Percentiles rank a stretch among this genome's conserved stretches.
These are phyloP conservation scores for Pungitius pungitius DNA, from an alignment of 2,113 vertebrate species.

Conservation along the genomic window DNA sequence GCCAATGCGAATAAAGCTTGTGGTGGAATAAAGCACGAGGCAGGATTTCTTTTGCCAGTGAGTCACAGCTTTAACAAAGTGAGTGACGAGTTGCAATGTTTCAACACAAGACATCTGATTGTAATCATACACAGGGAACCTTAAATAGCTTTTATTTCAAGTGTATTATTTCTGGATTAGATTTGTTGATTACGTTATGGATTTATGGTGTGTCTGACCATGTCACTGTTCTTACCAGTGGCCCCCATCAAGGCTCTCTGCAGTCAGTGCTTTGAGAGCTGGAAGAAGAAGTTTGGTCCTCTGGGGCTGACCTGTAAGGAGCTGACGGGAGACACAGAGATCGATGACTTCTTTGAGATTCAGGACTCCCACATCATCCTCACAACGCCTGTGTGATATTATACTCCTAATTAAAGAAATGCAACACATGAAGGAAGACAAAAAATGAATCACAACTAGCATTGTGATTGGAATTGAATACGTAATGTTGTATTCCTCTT, in stretches of 20 bases:
- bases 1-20: slow-evolving; percentile 3
- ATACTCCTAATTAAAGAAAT: neutral
- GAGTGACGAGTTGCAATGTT: neutral
- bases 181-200: slow-evolving; percentile 11
- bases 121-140: slow-evolving; percentile 1
- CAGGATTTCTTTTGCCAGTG: neutral
- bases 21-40: neutral
- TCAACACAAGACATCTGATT: slow-evolving; percentile 16
- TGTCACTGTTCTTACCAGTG: slow-evolving; percentile 80
- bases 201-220: neutral
- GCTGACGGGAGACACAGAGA: slow-evolving; percentile 93
- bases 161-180: slow-evolving; percentile 1
- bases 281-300: slow-evolving; percentile 94
- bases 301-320: slow-evolving; percentile 94
- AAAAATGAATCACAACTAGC: neutral
- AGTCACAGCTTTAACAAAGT: neutral
- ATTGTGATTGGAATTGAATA: neutral
- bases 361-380: slow-evolving; percentile 94
- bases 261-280: slow-evolving; percentile 93
- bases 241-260: slow-evolving; percentile 98
- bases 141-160: neutral
- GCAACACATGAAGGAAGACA: neutral
- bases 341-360: slow-evolving; percentile 98
- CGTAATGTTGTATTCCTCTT: slow-evolving; percentile 6
- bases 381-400: slow-evolving; percentile 90